Evolutionary conservation across 1,140 invertebrate genomes (phyloP).

Genomic region (Euborellia annulipes): DNA sequence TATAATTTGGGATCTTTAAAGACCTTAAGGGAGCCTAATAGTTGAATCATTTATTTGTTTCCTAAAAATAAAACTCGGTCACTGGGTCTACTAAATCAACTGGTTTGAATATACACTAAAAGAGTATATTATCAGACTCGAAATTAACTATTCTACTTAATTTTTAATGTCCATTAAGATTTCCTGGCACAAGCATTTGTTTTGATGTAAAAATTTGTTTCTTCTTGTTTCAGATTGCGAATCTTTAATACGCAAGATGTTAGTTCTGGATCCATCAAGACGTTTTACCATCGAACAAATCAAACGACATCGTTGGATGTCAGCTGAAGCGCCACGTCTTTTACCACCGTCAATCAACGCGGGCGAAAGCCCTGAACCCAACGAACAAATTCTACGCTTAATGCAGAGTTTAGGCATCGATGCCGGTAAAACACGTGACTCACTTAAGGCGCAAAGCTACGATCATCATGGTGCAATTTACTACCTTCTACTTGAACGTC

Average conservation of each 20-base stretch:
- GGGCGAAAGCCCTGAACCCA: constrained; percentile 45
- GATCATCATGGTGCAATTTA: constrained; percentile 94
- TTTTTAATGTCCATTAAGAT: too few species aligned
- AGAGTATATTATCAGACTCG: too few species aligned
- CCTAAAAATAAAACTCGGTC: too few species aligned
- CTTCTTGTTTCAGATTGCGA: constrained; percentile 61
- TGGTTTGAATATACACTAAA: too few species aligned
- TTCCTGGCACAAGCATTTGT: too few species aligned
- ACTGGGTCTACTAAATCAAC: too few species aligned
- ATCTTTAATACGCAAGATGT: constrained; percentile 80
- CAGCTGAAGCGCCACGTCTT: constrained; percentile 29
- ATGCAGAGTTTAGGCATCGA: constrained; percentile 92
- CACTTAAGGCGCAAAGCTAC: constrained; percentile 70
- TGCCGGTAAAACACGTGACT: constrained; percentile 72
- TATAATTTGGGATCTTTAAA: too few species aligned
- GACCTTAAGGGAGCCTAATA: too few species aligned
- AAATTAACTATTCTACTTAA: too few species aligned
- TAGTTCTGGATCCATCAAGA: constrained; percentile 74
- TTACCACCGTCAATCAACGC: constrained; percentile 18
- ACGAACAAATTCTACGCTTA: constrained; percentile 80
- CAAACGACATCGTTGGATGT: constrained; percentile 75
- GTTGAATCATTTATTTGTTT: too few species aligned
- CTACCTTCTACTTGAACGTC: constrained; percentile 70
- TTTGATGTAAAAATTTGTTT: too few species aligned
- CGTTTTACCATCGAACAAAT: constrained; percentile 72